phyloP scores from a whole-genome alignment of 2,113 vertebrate genomes.

The Lipophrys pholis region DNA sequence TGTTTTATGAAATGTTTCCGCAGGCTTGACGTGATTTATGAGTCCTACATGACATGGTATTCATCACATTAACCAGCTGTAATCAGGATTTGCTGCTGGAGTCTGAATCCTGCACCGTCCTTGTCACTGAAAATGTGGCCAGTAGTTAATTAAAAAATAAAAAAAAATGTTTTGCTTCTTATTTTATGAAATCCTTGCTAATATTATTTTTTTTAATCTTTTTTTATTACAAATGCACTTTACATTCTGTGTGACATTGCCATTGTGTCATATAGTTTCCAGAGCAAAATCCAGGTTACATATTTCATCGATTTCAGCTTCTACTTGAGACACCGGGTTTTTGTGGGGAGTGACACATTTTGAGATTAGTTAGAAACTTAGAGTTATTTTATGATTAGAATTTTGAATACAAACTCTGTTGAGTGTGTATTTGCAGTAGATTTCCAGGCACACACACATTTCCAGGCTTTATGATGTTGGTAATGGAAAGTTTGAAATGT shows the following conservation, averaged over 20 bases:
- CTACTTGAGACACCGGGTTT: neutral
- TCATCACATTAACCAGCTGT: slow-evolving; percentile 66
- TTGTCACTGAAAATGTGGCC: slow-evolving; percentile 16
- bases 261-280: slow-evolving; percentile 2
- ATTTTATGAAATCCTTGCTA: neutral
- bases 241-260: slow-evolving; percentile 17
- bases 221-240: slow-evolving; percentile 23
- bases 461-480: no score
- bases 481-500: no score
- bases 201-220: neutral
- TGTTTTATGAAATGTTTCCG: slow-evolving; percentile 75
- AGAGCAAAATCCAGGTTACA: neutral
- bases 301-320: neutral
- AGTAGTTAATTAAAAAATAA: slow-evolving; percentile 4
- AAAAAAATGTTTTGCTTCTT: neutral
- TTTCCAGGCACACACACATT: no score
- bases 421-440: no score
- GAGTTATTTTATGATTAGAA: no score
- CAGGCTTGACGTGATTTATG: slow-evolving; percentile 72
- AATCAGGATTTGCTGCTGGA: slow-evolving; percentile 36
- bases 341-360: neutral
- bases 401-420: no score
- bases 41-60: slow-evolving; percentile 71
- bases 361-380: neutral
- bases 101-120: slow-evolving; percentile 57